Conservation (phyloP, 2,797 vertebrate genomes). For the Hozukius guyotensis region DNA sequence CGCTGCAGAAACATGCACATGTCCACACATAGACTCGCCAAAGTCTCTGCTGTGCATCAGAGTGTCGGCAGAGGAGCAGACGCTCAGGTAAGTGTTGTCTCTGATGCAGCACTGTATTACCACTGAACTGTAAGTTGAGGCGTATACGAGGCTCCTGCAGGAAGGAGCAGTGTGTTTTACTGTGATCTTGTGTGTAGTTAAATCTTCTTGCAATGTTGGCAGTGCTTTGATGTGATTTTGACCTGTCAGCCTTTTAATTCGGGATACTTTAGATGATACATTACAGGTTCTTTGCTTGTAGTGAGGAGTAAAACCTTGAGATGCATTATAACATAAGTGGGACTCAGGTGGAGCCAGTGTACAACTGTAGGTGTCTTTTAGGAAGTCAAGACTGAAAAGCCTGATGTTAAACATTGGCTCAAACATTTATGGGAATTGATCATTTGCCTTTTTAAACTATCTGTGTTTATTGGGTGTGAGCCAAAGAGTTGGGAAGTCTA, state of each 20-base stretch:
- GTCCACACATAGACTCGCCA: conserved; percentile 32
- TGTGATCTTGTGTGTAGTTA: neutral
- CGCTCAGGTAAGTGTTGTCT: conserved; percentile 37
- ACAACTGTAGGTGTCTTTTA: neutral
- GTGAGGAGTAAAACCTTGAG: neutral
- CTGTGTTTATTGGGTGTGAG: neutral
- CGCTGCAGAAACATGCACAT: conserved; percentile 51
- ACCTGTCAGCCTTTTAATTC: neutral
- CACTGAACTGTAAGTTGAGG: neutral
- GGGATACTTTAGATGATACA: too few species aligned
- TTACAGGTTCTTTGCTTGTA: neutral
- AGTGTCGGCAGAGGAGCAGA: conserved; percentile 10
- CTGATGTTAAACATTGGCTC: neutral
- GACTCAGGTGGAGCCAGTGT: neutral
- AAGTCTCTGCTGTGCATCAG: conserved; percentile 31
- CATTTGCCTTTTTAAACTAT: neutral
- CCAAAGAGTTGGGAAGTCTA: neutral
- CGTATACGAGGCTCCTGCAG: neutral
- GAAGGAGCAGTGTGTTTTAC: neutral
- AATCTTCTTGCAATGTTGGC: neutral
- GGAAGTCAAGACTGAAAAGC: neutral
- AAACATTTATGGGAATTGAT: too few species aligned
- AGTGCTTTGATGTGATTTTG: neutral
- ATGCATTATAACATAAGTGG: neutral
- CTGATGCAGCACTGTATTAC: neutral